These are phyloP conservation scores for Masnerella sp. DNA, from an alignment of 2,888 invertebrate species.

Conservation along the genomic window DNA sequence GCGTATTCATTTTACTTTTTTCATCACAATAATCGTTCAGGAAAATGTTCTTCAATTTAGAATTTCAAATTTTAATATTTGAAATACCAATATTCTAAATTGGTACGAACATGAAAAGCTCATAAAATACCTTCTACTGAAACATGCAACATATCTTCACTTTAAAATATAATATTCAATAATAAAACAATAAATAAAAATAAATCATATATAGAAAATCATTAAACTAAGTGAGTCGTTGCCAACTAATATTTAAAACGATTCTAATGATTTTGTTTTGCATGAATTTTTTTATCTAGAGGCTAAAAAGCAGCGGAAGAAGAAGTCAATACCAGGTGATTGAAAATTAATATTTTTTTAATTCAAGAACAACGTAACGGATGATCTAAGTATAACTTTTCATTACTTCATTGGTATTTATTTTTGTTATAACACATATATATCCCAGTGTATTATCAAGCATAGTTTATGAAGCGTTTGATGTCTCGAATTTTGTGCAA, in stretches of 20 bases:
- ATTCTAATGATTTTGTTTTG: slow-evolving; percentile 77
- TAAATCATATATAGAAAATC: too few relatives aligned
- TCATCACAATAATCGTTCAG: slow-evolving; percentile 37
- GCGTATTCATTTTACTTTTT: slow-evolving; percentile 31
- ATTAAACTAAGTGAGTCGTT: slow-evolving; percentile 30
- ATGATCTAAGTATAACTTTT: slow-evolving; percentile 41
- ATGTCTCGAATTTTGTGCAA: too few relatives aligned
- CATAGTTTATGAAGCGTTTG: too few relatives aligned
- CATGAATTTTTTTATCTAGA: slow-evolving; percentile 81
- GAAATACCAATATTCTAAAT: slow-evolving; percentile 5
- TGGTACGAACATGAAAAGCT: slow-evolving; percentile 13
- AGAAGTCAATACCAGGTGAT: slow-evolving; percentile 94
- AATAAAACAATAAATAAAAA: too few relatives aligned
- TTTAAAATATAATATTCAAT: too few relatives aligned
- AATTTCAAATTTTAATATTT: slow-evolving; percentile 1
- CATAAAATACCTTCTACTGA: slow-evolving; percentile 24
- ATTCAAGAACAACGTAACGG: slow-evolving; percentile 47
- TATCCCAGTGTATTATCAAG: too few relatives aligned
- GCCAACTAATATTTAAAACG: slow-evolving; percentile 65
- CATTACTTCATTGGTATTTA: neutral
- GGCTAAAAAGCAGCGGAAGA: slow-evolving; percentile 97
- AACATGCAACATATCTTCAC: too few relatives aligned
- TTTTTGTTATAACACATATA: neutral
- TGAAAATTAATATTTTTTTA: slow-evolving; percentile 68
- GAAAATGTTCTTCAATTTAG: slow-evolving; percentile 24